Conservation (phyloP, 1,140 invertebrate genomes). For the Periplaneta americana region DNA sequence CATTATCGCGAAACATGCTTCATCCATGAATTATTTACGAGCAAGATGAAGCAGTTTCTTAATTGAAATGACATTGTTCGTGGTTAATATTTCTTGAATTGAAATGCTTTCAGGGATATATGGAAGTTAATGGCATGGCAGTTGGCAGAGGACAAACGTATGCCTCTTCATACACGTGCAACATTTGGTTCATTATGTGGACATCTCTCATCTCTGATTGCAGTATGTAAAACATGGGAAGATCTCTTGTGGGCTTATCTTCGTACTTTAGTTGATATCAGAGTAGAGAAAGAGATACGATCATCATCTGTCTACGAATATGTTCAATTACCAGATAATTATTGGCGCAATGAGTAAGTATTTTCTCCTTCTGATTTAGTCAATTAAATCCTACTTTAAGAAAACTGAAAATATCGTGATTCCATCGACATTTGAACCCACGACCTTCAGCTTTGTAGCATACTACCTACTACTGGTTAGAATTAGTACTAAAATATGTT, state of each 20-base stretch:
- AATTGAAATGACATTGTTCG: too few relatives aligned
- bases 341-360: slow-evolving; percentile 66
- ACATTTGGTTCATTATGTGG: slow-evolving; percentile 57
- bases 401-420: too few relatives aligned
- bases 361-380: too few relatives aligned
- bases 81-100: background rate
- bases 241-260: slow-evolving; percentile 89
- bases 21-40: too few relatives aligned
- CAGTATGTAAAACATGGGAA: slow-evolving; percentile 75
- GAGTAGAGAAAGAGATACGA: slow-evolving; percentile 71
- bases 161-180: slow-evolving; percentile 42
- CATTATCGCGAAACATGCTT: too few relatives aligned
- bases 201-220: slow-evolving; percentile 65
- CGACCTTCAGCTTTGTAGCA: too few relatives aligned
- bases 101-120: slow-evolving; percentile 57
- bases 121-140: slow-evolving; percentile 85
- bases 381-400: too few relatives aligned
- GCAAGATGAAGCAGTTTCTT: too few relatives aligned
- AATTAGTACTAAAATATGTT: too few relatives aligned
- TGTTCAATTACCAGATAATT: slow-evolving; percentile 62
- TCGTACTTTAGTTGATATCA: slow-evolving; percentile 73
- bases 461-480: too few relatives aligned
- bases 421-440: too few relatives aligned
- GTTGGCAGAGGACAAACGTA: slow-evolving; percentile 51
- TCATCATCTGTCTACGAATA: slow-evolving; percentile 48